Evolutionary conservation across 2,113 vertebrate genomes (phyloP).

Genomic region (Malurus cyaneus): DNA sequence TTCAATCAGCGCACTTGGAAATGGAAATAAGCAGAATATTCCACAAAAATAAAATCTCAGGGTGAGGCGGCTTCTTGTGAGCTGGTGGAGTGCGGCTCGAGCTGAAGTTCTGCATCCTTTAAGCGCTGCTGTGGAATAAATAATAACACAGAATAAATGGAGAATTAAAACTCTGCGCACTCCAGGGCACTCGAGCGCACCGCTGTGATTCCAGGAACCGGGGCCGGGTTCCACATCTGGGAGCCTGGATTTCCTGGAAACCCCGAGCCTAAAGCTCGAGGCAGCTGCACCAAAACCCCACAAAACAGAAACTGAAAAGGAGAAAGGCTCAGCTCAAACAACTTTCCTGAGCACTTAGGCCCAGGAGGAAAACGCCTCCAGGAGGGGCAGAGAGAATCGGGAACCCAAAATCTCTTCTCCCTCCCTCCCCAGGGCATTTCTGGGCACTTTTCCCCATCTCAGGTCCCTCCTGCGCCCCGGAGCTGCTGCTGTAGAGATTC

Average conservation of each 20-base stretch:
- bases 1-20: conserved; percentile 10
- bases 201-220: accelerated
- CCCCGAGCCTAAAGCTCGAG: neutral
- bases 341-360: accelerated
- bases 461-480: accelerated
- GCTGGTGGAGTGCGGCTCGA: neutral
- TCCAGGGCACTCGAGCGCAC: accelerated
- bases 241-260: neutral
- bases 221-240: neutral
- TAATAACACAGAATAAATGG: accelerated
- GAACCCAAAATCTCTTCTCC: neutral
- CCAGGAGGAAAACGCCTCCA: accelerated
- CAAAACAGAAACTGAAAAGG: neutral
- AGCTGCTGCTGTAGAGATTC: neutral
- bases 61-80: neutral
- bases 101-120: accelerated
- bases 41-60: neutral
- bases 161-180: neutral
- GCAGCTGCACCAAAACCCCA: neutral
- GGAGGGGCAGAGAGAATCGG: neutral
- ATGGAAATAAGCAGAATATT: neutral
- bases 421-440: neutral
- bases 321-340: neutral
- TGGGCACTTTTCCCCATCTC: neutral
- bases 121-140: neutral